Conservation (phyloP, 2,888 invertebrate genomes). For the Dilophus febrilis region DNA sequence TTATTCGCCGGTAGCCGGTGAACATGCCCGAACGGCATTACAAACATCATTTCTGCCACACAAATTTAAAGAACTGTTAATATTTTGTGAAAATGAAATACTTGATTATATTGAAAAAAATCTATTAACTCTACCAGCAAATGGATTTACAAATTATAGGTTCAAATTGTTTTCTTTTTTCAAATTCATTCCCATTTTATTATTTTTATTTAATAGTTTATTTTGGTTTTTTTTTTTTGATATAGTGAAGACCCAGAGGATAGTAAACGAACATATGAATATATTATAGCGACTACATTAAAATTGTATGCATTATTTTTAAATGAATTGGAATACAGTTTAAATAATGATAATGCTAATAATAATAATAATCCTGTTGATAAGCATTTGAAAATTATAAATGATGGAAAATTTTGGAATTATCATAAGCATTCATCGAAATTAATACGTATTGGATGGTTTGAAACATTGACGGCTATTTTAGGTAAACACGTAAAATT, state of each 20-base stretch:
- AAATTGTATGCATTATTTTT: conserved; percentile 46
- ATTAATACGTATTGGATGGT: conserved; percentile 43
- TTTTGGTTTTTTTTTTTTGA: neutral
- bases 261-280: conserved; percentile 48
- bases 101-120: conserved; percentile 54
- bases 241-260: conserved; percentile 44
- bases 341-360: no score
- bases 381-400: conserved; percentile 36
- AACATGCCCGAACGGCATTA: conserved; percentile 51
- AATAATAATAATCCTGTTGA: no score
- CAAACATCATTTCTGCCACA: conserved; percentile 57
- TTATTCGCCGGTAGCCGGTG: conserved; percentile 65
- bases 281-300: conserved; percentile 45
- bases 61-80: conserved; percentile 61
- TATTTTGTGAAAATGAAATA: conserved; percentile 71
- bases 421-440: conserved; percentile 38
- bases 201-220: conserved; percentile 2
- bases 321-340: conserved; percentile 33
- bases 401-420: conserved; percentile 54
- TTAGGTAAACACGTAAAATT: no score
- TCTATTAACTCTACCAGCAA: conserved; percentile 42
- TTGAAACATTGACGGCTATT: conserved; percentile 41
- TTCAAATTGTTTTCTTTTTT: no score
- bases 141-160: no score
- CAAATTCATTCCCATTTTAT: neutral